phyloP scores from a whole-genome alignment of 2,797 vertebrate species.

The Gobionotothen gibberifrons region DNA sequence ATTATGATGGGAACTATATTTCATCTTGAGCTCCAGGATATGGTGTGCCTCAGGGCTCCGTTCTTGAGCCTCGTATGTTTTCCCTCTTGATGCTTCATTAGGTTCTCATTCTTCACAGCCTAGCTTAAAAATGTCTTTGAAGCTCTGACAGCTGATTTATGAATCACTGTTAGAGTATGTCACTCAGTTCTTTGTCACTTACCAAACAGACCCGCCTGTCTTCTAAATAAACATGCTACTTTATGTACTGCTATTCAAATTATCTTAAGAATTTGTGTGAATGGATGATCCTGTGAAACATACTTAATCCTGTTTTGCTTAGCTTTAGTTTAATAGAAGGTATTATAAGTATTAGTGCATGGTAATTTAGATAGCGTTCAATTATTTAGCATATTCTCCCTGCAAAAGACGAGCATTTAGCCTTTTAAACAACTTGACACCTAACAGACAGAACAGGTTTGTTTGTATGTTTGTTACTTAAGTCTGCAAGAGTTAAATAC shows the following conservation, averaged over 20 bases:
- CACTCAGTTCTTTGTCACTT: neutral
- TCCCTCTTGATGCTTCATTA: neutral
- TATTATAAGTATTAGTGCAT: neutral
- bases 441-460: too few species aligned
- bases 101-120: neutral
- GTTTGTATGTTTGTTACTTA: too few species aligned
- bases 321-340: neutral
- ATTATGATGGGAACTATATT: neutral
- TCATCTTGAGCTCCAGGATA: neutral
- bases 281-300: neutral
- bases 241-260: neutral
- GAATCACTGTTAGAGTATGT: conserved; percentile 7
- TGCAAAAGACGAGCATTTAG: neutral
- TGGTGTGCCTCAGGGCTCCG: conserved; percentile 9
- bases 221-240: conserved; percentile 11
- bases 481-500: too few species aligned
- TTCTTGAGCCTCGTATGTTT: neutral
- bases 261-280: neutral
- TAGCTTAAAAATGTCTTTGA: too few species aligned
- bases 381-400: neutral
- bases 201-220: conserved; percentile 14
- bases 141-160: neutral
- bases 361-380: neutral
- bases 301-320: neutral
- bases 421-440: too few species aligned